phyloP scores from a whole-genome alignment of 2,797 vertebrate genomes.

The Alectoris magna region DNA sequence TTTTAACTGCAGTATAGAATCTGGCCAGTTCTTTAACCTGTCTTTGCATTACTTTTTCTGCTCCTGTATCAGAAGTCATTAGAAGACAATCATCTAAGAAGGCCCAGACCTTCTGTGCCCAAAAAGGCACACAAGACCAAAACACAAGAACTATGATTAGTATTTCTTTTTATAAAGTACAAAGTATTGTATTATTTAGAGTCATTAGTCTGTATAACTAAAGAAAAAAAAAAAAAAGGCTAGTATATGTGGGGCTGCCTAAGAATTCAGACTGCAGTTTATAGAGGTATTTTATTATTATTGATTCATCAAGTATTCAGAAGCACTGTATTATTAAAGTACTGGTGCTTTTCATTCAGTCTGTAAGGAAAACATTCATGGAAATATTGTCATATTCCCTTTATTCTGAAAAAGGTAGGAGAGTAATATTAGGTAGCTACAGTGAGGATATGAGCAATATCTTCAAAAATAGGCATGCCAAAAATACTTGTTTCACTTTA shows the following conservation, averaged over 20 bases:
- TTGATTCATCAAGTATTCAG: background rate
- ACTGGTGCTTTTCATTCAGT: background rate
- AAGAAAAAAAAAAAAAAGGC: background rate
- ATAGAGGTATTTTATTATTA: constrained; percentile 9
- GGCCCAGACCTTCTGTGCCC: background rate
- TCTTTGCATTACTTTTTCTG: background rate
- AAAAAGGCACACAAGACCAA: background rate
- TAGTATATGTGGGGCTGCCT: background rate
- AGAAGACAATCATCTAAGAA: background rate
- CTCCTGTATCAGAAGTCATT: background rate
- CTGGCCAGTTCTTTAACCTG: background rate
- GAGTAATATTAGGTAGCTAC: background rate
- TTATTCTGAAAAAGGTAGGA: background rate
- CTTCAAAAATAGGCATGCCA: background rate
- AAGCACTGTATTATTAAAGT: background rate
- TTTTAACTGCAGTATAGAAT: background rate
- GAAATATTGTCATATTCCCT: background rate
- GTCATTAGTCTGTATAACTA: background rate
- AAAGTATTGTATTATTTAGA: background rate
- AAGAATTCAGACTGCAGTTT: background rate
- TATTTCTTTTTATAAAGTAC: background rate
- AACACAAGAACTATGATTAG: background rate
- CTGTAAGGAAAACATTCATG: background rate
- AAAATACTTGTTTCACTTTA: background rate
- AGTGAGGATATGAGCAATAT: background rate